Evolutionary conservation across 2,113 vertebrate species (phyloP).

Genomic region (Labeo catla): DNA sequence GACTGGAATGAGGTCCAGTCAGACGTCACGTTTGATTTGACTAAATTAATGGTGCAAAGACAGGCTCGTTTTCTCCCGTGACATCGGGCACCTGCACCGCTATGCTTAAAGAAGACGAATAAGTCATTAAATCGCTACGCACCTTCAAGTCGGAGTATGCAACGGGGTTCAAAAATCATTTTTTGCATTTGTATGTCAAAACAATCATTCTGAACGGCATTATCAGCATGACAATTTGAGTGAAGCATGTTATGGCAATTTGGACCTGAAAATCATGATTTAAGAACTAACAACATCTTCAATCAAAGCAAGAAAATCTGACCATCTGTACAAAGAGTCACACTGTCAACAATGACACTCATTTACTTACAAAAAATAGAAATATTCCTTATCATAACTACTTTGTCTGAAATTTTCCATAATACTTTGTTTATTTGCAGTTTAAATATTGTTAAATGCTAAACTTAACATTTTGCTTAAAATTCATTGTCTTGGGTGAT

Average conservation of each 20-base stretch:
- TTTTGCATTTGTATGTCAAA: too few relatives aligned
- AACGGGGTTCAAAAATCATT: not conserved
- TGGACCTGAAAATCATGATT: not conserved
- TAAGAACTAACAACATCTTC: not conserved
- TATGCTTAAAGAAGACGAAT: not conserved
- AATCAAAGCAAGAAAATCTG: not conserved
- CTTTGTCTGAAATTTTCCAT: not conserved
- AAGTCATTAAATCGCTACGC: not conserved
- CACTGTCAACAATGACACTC: not conserved
- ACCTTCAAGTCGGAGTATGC: not conserved
- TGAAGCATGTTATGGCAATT: not conserved
- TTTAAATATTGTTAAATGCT: not conserved
- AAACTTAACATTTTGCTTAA: not conserved
- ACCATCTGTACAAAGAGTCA: not conserved
- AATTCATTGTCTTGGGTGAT: not conserved
- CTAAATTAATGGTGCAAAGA: constrained; percentile 50
- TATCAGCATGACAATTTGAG: not conserved
- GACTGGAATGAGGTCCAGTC: constrained; percentile 51
- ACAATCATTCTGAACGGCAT: not conserved
- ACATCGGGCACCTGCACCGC: constrained; percentile 35
- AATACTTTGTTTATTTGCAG: not conserved
- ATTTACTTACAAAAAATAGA: not conserved
- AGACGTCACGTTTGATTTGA: constrained; percentile 60
- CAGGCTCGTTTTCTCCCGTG: constrained; percentile 36
- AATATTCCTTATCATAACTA: not conserved